Evolutionary conservation across 2,888 invertebrate species (phyloP).

Genomic region (Lasioglossum zephyrum): DNA sequence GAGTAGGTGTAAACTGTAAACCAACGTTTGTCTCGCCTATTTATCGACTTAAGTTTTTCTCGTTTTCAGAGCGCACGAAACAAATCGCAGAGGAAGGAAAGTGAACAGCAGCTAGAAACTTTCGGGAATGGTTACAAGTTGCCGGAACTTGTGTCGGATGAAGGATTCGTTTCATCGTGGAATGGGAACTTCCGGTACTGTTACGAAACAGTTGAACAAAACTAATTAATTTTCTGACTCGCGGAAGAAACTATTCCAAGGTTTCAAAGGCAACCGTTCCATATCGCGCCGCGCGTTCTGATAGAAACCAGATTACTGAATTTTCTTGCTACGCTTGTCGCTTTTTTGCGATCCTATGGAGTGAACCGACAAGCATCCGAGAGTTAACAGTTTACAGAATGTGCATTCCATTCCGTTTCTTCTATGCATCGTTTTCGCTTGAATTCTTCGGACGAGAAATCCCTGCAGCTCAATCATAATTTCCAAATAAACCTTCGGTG

Average conservation of each 20-base stretch:
- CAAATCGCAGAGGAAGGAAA: neutral
- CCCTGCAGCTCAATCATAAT: neutral
- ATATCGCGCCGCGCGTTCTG: neutral
- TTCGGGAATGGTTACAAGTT: slow-evolving; percentile 19
- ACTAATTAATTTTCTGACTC: slow-evolving; percentile 43
- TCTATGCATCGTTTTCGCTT: neutral
- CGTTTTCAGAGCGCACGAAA: neutral
- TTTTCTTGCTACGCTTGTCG: neutral
- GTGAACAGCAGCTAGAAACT: neutral
- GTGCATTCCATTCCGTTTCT: neutral
- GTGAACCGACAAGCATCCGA: neutral
- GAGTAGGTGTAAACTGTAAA: neutral
- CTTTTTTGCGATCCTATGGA: neutral
- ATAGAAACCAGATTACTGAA: neutral
- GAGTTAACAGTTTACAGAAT: neutral
- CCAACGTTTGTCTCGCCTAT: neutral
- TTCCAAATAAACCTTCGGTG: too few relatives aligned
- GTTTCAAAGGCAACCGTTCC: slow-evolving; percentile 8
- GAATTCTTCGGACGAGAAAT: neutral
- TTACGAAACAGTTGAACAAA: slow-evolving; percentile 22
- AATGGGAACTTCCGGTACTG: slow-evolving; percentile 25
- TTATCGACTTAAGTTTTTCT: neutral
- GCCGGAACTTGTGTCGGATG: slow-evolving; percentile 6
- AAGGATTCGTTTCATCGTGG: slow-evolving; percentile 23
- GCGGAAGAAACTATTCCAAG: neutral